Evolutionary conservation across 2,888 invertebrate genomes (phyloP), one percentile per base, ranked within the genome.

Genomic region (Norana najaformis): DNA sequence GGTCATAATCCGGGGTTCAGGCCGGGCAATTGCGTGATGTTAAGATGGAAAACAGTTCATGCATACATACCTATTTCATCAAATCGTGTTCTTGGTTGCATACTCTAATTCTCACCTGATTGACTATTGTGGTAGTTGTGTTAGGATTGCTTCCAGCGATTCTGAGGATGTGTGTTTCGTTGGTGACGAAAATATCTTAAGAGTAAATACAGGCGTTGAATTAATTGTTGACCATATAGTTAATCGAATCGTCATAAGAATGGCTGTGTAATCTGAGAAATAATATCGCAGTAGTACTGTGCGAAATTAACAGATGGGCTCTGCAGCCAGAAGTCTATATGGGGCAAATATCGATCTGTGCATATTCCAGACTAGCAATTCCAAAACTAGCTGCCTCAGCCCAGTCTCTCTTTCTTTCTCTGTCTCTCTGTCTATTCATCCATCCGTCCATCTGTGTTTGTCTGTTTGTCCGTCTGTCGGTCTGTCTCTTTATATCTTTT

Each of bases 101-200:
- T 11, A n/a, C n/a, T n/a, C n/a, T n/a, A 69, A 30, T 30, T 69
- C 69, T n/a, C 13, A 69, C 69, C 69, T 69, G 69, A 69, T 69
- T 69, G n/a, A 69, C n/a, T 69, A 69, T 13, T n/a, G 69, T 69
- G n/a, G n/a, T n/a, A 8, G n/a, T n/a, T 30, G 69, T 8, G 69
- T 16, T n/a, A n/a, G 69, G 69, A 69, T n/a, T 69, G 69, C 69
- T 69, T 30, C 30, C n/a, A 69, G 16, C 69, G 69, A 69, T 69
- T n/a, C 16, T 69, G 30, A 69, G 69, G 69, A 69, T 69, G n/a
- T 69, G 69, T 69, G 69, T 69, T 69, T 69, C 69, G 69, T 69
- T 69, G 30, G 69, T 69, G 69, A 69, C 69, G 69, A 69, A 69
- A 69, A 69, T 69, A 69, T 69, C 69, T 69, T 69, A 69, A 69